Percentiles rank a stretch among this genome's conserved stretches.
These are phyloP conservation scores for Lethrus apterus DNA, from an alignment of 1,140 invertebrate species.

Conservation along the genomic window DNA sequence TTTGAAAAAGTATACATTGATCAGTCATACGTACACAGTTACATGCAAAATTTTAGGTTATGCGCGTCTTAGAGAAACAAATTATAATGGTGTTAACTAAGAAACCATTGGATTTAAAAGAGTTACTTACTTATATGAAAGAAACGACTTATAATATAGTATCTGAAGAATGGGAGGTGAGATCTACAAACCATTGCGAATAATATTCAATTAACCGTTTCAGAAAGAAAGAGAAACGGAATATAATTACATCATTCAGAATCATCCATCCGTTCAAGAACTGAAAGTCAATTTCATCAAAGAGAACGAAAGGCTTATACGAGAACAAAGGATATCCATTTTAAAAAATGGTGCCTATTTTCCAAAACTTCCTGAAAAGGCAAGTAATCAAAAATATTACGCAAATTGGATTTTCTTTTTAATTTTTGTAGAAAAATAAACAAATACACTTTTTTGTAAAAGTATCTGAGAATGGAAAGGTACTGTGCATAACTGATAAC, in stretches of 20 bases:
- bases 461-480: constrained; percentile 23
- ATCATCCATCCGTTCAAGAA: constrained; percentile 28
- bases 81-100: constrained; percentile 26
- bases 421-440: constrained; percentile 22
- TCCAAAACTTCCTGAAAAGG: constrained; percentile 24
- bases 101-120: constrained; percentile 28
- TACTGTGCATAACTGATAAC: background rate
- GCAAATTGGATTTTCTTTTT: constrained; percentile 4
- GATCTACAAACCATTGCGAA: background rate
- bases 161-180: constrained; percentile 25
- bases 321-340: constrained; percentile 26
- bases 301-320: constrained; percentile 24
- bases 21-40: background rate
- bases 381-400: constrained; percentile 9
- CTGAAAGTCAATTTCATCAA: constrained; percentile 22
- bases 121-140: constrained; percentile 25
- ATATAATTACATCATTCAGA: constrained; percentile 24
- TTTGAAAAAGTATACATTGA: constrained; percentile 29
- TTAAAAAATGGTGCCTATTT: constrained; percentile 25
- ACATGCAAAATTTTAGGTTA: constrained; percentile 18
- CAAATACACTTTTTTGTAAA: constrained; percentile 20
- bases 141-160: constrained; percentile 25
- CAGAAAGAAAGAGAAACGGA: constrained; percentile 29
- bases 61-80: constrained; percentile 32
- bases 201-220: background rate